Conservation (phyloP, 2,888 invertebrate species). For the Aspidapion aeneum region DNA sequence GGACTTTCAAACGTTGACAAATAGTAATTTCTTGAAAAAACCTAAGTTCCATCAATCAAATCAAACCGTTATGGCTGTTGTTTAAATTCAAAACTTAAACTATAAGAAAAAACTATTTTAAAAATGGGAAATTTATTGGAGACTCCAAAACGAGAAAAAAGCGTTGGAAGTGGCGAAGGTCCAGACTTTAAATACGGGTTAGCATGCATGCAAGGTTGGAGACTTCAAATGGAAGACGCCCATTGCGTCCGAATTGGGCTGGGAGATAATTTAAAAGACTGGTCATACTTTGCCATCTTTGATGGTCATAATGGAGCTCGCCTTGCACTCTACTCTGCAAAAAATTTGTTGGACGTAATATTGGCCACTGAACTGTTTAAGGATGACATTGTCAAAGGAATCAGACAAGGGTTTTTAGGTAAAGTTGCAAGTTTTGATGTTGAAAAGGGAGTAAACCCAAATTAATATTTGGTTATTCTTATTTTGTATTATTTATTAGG, state of each 20-base stretch:
- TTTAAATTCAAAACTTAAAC: neutral
- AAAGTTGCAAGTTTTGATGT: too few species aligned
- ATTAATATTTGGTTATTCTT: too few species aligned
- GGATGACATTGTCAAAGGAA: constrained; percentile 72
- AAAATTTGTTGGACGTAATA: constrained; percentile 83
- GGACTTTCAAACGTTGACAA: too few species aligned
- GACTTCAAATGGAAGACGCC: constrained; percentile 98
- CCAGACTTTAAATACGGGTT: constrained; percentile 18
- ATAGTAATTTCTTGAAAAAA: too few species aligned
- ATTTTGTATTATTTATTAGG: too few species aligned
- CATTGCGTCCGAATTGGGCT: constrained; percentile 88
- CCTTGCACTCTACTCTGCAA: constrained; percentile 90
- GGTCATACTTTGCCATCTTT: constrained; percentile 99
- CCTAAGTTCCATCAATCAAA: too few species aligned
- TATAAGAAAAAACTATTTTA: neutral
- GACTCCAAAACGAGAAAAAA: neutral
- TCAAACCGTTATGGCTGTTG: too few species aligned
- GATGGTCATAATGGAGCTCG: constrained; percentile 97
- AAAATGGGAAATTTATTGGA: neutral
- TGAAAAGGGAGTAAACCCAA: too few species aligned
- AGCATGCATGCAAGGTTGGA: constrained; percentile 94
- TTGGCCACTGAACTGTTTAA: constrained; percentile 88
- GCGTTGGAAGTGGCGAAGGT: neutral
- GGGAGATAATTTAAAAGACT: constrained; percentile 66
- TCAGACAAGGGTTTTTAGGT: constrained; percentile 56